A percentile compares a stretch with the other conserved stretches of the same genome.
These are phyloP conservation scores for Alcedo quadribrachys DNA, from an alignment of 2,797 vertebrate species.

Conservation along the genomic window DNA sequence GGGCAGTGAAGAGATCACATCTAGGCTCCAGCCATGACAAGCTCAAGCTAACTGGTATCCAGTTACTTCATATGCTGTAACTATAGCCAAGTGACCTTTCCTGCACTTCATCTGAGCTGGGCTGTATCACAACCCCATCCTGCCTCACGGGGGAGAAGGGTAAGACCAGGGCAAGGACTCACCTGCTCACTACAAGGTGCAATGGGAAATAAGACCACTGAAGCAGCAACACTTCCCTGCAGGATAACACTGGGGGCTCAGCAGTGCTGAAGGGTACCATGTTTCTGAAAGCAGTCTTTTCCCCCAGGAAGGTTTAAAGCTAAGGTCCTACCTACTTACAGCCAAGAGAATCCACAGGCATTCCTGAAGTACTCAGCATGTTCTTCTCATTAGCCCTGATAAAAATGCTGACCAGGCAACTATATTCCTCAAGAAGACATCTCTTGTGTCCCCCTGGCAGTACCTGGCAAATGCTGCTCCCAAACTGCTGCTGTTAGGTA, in stretches of 20 bases:
- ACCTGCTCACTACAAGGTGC: not conserved
- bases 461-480: too few species aligned
- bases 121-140: not conserved
- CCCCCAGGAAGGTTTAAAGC: not conserved
- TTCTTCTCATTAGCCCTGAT: not conserved
- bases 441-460: not conserved
- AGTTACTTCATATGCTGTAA: conserved; percentile 57
- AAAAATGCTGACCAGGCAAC: not conserved
- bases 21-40: not conserved
- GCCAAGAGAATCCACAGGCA: not conserved
- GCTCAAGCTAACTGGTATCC: not conserved
- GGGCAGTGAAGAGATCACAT: not conserved
- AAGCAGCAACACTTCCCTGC: not conserved
- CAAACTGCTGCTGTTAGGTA: too few species aligned
- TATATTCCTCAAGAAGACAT: not conserved
- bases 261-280: not conserved
- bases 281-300: not conserved
- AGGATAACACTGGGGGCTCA: not conserved
- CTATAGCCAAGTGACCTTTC: conserved; percentile 52
- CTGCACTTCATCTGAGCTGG: not conserved
- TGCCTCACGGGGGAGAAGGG: not conserved
- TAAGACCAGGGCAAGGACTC: not conserved
- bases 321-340: not conserved
- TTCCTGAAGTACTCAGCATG: not conserved
- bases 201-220: not conserved